phyloP scores from a whole-genome alignment of 2,888 invertebrate genomes.

The Heterodera filipjevi region DNA sequence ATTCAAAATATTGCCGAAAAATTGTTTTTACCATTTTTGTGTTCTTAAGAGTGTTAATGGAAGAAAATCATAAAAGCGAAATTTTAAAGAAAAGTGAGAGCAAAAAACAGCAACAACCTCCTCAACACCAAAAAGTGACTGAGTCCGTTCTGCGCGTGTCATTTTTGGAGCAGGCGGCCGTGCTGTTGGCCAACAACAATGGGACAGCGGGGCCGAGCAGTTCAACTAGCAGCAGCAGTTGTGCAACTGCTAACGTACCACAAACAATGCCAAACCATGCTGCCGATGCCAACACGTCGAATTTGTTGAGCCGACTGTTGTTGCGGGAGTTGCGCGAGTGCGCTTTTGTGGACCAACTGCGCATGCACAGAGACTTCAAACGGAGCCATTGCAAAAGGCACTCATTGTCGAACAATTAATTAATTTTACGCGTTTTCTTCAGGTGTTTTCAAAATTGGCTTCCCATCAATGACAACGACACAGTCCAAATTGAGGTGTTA shows the following conservation, averaged over 20 bases:
- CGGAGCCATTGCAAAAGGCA: conserved; percentile 23
- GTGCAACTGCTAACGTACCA: neutral
- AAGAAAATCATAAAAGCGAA: neutral
- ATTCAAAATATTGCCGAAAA: too few species aligned
- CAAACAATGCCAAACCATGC: neutral
- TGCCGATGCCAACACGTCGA: neutral
- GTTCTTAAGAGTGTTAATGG: neutral
- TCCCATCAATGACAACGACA: neutral
- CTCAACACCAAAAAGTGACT: neutral
- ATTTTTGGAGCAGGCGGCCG: conserved; percentile 20
- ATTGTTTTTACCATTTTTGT: neutral
- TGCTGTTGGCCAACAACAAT: conserved; percentile 14
- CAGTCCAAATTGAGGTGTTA: neutral
- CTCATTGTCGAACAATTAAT: neutral
- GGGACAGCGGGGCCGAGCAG: neutral
- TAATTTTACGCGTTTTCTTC: neutral
- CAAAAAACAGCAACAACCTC: neutral
- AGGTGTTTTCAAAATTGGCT: conserved; percentile 27
- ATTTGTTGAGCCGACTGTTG: conserved; percentile 17
- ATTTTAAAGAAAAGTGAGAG: neutral
- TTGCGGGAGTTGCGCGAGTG: conserved; percentile 23
- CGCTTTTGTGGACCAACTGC: conserved; percentile 22
- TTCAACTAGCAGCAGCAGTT: neutral
- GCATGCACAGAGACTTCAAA: conserved; percentile 24
- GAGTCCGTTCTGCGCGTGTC: conserved; percentile 17